Base-by-base conservation (phyloP, 37 sponge, comb jelly and placozoan species). In the Spongilla lacustris region DNA sequence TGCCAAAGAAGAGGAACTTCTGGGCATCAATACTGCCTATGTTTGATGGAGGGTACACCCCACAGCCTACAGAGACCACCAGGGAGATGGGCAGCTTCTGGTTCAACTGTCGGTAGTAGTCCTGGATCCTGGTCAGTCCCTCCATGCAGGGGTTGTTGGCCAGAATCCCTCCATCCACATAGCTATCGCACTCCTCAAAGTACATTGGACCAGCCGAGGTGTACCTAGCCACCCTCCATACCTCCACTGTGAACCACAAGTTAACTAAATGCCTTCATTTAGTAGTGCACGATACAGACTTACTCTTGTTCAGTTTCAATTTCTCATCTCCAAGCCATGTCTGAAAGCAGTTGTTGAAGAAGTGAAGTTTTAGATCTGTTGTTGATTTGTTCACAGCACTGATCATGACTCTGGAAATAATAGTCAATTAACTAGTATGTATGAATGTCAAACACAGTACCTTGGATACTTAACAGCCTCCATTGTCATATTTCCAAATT, bases 221-320 rank as follows among this genome's bases (percentile, higher is more conserved):
- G 80, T 84, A 84, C 50, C 90, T 79, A 41, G 85, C 90, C 31
- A 85, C 90, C 68, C 80, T 90, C 90, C 90, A 90, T 0, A 85
- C 85, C 12, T 41, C 68, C 35, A 82, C 88, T 88, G 77, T 46
- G 50, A 24, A 28, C 67, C 21, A 75, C 25, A 29, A 66, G 36
- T 8, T 6, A 58, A 46, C 8, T 17, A 58, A 58, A 58, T 17
- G 21, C 19, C 11, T 13, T 14, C 14, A 58, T 17, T 58, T 17
- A 10, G 1, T 17, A 58, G 58, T 58, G 12, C 14, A 14, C 3
- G 6, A 6, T 14, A 17, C 21, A 17, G 11, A 58, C 58, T 58
- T 58, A 58, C 58, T 58, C 58, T 58, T 58, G 21, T 58, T 58
- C 58, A 58, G 58, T 58, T 17, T 58, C 58, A 58, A 58, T 58